Evolutionary conservation across 2,113 vertebrate species (phyloP).

Genomic region (Nibea coibor): DNA sequence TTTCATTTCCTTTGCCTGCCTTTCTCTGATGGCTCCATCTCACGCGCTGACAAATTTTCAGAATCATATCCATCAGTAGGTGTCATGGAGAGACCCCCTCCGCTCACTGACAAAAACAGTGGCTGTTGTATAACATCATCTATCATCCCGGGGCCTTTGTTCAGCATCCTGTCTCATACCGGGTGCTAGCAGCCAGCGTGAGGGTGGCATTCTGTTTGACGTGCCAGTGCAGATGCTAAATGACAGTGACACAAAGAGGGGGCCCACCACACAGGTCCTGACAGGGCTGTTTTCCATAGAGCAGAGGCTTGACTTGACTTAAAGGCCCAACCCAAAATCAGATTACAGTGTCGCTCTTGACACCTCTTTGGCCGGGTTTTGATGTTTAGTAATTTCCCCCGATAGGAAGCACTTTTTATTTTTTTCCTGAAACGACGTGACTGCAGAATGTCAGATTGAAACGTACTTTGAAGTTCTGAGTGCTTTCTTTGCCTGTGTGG

Average conservation of each 20-base stretch:
- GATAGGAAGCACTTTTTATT: constrained; percentile 14
- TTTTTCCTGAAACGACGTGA: background rate
- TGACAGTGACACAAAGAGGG: constrained; percentile 81
- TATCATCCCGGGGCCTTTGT: constrained; percentile 78
- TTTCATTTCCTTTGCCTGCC: constrained; percentile 13
- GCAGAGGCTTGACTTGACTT: constrained; percentile 73
- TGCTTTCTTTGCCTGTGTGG: constrained; percentile 16
- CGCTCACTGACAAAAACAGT: constrained; percentile 65
- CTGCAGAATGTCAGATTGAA: constrained; percentile 7
- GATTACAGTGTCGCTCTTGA: constrained; percentile 65
- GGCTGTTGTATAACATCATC: constrained; percentile 76
- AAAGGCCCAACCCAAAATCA: constrained; percentile 68
- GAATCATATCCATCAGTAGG: constrained; percentile 74
- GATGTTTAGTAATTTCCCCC: constrained; percentile 35
- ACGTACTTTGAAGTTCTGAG: constrained; percentile 21
- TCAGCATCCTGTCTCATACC: constrained; percentile 69
- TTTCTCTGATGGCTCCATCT: constrained; percentile 48
- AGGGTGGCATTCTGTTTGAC: constrained; percentile 78
- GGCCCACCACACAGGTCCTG: constrained; percentile 71
- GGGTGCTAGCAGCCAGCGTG: constrained; percentile 68
- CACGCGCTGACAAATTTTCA: constrained; percentile 57
- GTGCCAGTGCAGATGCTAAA: constrained; percentile 80
- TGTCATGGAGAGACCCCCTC: constrained; percentile 51
- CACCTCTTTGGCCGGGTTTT: constrained; percentile 62
- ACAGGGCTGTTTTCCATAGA: constrained; percentile 76